Base-by-base conservation (phyloP, 2,797 vertebrate genomes). In the Sebastes nivosus region DNA sequence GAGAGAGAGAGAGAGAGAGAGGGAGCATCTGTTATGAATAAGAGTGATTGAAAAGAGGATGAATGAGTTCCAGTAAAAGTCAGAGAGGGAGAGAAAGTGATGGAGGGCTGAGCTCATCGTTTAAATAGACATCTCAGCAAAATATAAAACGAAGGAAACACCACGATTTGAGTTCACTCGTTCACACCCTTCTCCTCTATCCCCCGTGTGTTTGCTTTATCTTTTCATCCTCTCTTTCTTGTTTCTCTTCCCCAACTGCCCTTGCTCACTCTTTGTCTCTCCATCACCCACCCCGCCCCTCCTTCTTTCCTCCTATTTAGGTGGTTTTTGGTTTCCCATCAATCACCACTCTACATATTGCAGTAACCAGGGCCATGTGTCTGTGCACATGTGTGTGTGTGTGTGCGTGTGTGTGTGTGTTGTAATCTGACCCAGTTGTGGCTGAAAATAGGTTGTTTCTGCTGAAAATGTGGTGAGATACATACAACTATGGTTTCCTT, bases 251-350 rank as follows among this genome's bases (percentile, higher is more conserved):
- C 79, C 34, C 3, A 58, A 50, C 66, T 1, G 32, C 46, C 46
- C 64, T 68, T 55, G 6, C 72, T 76, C 66, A 5, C 65, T 68
- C 58, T 74, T 85, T 68, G 72, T 72, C 75, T 63, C 36, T 27
- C 71, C n/a, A 22, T 61, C 72, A 16, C 46, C 2, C 13, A 50
- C 65, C 34, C 24, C 52, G 1, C 16, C 32, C 38, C 59, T 46
- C 72, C 69, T 72, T 65, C 75, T 75, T 77, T 80, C 52, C 63
- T 84, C 80, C 72, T 75, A 63, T 81, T 92, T 83, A 82, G 86
- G 76, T 82, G 92, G 90, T 93, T 93, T 94, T 90, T 88, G 84
- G 89, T 93, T 95, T 93, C 91, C 86, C 86, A 90, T 94, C 93
- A 92, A 86, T 95, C 92, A 92, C 83, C 82, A 36, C 84, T 86